Conservation (phyloP, 2,113 vertebrate species). For the Corythornis cristatus region DNA sequence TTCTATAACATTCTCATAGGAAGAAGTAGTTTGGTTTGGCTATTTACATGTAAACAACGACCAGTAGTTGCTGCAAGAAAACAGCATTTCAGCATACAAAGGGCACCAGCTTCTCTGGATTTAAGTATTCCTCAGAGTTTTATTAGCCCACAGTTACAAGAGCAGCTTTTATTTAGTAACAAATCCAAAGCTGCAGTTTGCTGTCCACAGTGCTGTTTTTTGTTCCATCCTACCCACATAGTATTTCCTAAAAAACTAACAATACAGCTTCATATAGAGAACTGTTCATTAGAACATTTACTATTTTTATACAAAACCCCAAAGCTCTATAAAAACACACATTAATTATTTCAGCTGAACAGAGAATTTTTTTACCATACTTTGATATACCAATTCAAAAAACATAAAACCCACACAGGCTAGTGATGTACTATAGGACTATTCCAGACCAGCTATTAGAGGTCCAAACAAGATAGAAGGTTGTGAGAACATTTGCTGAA, state of each 20-base stretch:
- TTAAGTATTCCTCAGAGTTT: background rate
- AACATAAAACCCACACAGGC: no score
- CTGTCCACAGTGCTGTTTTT: background rate
- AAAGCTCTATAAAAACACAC: background rate
- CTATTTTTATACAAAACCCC: background rate
- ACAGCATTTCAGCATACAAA: background rate
- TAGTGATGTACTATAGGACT: accelerated
- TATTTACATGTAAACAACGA: accelerated
- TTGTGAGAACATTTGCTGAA: background rate
- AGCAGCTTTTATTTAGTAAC: background rate
- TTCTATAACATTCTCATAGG: no score
- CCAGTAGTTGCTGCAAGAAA: background rate
- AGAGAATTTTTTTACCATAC: background rate
- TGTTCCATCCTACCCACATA: background rate
- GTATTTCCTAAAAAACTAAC: background rate
- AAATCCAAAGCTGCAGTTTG: background rate
- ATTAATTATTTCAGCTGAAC: background rate
- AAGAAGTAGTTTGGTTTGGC: accelerated
- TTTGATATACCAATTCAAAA: background rate
- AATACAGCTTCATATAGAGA: background rate
- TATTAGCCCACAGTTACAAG: accelerated
- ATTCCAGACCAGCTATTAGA: accelerated
- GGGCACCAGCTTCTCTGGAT: background rate
- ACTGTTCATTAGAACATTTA: accelerated
- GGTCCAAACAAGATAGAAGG: accelerated